Percentiles rank a stretch among this genome's conserved stretches.
phyloP scores from a whole-genome alignment of 2,888 invertebrate genomes.

The Eilema griseolum region DNA sequence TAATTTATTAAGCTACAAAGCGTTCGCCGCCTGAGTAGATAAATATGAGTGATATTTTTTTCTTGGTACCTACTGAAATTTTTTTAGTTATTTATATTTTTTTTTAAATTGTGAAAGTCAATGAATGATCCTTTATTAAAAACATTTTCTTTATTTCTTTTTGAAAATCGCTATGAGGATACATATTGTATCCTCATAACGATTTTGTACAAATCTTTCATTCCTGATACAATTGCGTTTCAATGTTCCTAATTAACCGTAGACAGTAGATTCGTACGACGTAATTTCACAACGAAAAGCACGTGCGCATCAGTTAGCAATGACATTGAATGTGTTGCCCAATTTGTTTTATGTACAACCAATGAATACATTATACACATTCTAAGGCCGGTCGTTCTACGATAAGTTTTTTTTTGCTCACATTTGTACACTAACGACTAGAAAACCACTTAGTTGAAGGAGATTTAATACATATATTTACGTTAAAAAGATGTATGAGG shows the following conservation, averaged over 20 bases:
- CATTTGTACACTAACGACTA: neutral
- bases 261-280: constrained; percentile 18
- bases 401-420: neutral
- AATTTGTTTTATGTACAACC: constrained; percentile 50
- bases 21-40: too few relatives aligned
- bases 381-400: constrained; percentile 16
- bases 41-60: too few relatives aligned
- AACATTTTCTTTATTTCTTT: too few relatives aligned
- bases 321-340: constrained; percentile 67
- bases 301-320: constrained; percentile 50
- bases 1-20: too few relatives aligned
- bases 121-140: too few relatives aligned
- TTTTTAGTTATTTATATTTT: too few relatives aligned
- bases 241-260: constrained; percentile 24
- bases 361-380: constrained; percentile 54
- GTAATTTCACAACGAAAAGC: constrained; percentile 38
- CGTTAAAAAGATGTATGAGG: neutral
- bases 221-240: neutral
- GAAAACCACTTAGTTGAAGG: neutral
- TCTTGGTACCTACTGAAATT: too few relatives aligned
- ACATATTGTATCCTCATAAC: too few relatives aligned
- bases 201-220: neutral
- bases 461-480: neutral
- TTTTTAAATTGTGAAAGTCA: too few relatives aligned
- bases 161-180: too few relatives aligned